Evolutionary conservation across 2,113 vertebrate species (phyloP).

Genomic region (Caretta caretta): DNA sequence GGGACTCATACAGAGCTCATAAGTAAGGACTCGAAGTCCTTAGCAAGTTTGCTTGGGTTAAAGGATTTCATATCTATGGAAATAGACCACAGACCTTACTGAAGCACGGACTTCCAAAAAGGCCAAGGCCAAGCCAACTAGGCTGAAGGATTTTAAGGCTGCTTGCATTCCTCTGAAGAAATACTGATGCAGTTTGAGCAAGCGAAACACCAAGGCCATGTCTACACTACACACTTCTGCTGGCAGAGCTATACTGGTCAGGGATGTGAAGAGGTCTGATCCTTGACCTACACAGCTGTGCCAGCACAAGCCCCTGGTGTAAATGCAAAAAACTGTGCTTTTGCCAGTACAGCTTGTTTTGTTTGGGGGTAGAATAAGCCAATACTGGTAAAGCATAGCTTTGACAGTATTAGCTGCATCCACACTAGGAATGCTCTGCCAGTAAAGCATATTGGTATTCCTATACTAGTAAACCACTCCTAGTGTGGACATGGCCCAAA

Average conservation of each 20-base stretch:
- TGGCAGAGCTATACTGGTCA: no score
- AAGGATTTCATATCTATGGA: constrained; percentile 62
- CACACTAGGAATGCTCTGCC: not conserved
- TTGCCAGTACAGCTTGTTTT: not conserved
- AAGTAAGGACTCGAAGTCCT: constrained; percentile 50
- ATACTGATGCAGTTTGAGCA: constrained; percentile 31
- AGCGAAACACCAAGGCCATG: not conserved
- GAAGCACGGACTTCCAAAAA: constrained; percentile 52
- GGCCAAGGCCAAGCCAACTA: constrained; percentile 50
- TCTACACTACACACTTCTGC: not conserved
- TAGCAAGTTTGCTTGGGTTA: constrained; percentile 57
- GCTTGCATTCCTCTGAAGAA: not conserved
- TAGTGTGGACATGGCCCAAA: not conserved
- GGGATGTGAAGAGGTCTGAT: not conserved
- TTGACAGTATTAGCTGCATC: not conserved
- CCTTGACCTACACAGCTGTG: not conserved
- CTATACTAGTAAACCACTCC: not conserved
- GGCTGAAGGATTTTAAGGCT: constrained; percentile 59
- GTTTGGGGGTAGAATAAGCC: not conserved
- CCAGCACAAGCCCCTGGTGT: not conserved
- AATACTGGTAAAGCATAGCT: not conserved
- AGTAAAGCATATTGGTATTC: not conserved
- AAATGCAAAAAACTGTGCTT: not conserved
- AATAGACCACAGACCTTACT: constrained; percentile 57
- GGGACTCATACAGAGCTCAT: constrained; percentile 33